Conservation (phyloP, 2,797 vertebrate species). For the Pelochelys cantorii region DNA sequence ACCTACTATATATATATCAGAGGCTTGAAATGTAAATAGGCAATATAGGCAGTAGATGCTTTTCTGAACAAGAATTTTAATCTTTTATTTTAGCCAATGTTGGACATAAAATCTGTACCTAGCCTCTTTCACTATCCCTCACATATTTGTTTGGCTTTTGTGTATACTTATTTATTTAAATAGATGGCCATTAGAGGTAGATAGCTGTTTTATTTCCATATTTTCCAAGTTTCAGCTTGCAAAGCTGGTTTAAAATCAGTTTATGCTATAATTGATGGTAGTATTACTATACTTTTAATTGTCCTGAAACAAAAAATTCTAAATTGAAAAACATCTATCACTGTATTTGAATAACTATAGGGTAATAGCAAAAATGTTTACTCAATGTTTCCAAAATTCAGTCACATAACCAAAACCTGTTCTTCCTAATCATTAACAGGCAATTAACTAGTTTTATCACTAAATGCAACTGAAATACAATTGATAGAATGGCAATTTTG, state of each 20-base stretch:
- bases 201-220: not conserved
- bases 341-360: slow-evolving; percentile 17
- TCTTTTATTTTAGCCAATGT: not conserved
- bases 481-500: slow-evolving; percentile 56
- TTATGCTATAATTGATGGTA: not conserved
- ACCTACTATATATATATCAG: not conserved
- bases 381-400: slow-evolving; percentile 42
- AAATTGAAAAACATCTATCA: slow-evolving; percentile 57
- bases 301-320: slow-evolving; percentile 41
- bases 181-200: not conserved
- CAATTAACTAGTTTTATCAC: slow-evolving; percentile 26
- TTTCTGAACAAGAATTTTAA: not conserved
- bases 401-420: not conserved
- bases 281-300: slow-evolving; percentile 26
- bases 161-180: slow-evolving; percentile 12
- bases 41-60: not conserved
- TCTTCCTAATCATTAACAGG: slow-evolving; percentile 21
- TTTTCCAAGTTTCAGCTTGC: slow-evolving; percentile 6
- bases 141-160: not conserved
- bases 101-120: not conserved
- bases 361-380: slow-evolving; percentile 39
- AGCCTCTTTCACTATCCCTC: not conserved
- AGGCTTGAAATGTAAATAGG: not conserved
- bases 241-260: not conserved
- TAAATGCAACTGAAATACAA: not conserved